Base-by-base conservation (phyloP, 2,888 invertebrate genomes). In the Chrysolina oricalcia region DNA sequence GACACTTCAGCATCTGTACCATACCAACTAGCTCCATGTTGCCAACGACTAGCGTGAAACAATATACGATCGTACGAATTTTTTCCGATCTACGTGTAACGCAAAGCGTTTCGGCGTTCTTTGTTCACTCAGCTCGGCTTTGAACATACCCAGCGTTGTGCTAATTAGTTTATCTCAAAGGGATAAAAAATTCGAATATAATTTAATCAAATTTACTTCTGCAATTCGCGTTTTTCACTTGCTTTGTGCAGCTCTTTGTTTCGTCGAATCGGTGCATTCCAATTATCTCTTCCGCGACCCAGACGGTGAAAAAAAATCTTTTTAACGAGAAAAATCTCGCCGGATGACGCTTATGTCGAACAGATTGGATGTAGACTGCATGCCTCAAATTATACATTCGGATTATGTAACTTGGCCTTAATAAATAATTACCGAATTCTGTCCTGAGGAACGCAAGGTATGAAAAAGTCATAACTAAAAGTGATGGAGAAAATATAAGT, bases 151-250 rank as follows among this genome's bases (percentile, higher is more conserved):
- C 35, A 17, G n/a, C 27, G 27, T 27, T 15, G 10, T 8, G 50
- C 67, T 67, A 67, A 67, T 67, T 67, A 48, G 53, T 53, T 67
- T 67, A 50, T 50, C 53, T 67, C 40, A 48, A 67, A 67, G 53
- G 35, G 67, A 35, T 17, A 67, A 48, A 67, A 67, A 67, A 67
- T 67, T 67, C 67, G 53, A 67, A 67, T 67, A 67, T 67, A 67
- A 67, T 67, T 67, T 50, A 67, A 67, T 67, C 67, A 67, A 67
- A 67, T 67, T 67, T 40, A 40, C 67, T 67, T 50, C 50, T 50
- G 50, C 53, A 67, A 27, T 67, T 67, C 67, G 50, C 67, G 50
- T 67, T 67, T 67, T 67, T 53, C 67, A 40, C 35, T 67, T 50
- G 50, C 53, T 67, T 67, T 59, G 59, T 59, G 59, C 17, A 27